Percentiles rank a stretch among this genome's conserved stretches.
Conservation (phyloP, 2,888 invertebrate genomes). For the Unio delphinus region DNA sequence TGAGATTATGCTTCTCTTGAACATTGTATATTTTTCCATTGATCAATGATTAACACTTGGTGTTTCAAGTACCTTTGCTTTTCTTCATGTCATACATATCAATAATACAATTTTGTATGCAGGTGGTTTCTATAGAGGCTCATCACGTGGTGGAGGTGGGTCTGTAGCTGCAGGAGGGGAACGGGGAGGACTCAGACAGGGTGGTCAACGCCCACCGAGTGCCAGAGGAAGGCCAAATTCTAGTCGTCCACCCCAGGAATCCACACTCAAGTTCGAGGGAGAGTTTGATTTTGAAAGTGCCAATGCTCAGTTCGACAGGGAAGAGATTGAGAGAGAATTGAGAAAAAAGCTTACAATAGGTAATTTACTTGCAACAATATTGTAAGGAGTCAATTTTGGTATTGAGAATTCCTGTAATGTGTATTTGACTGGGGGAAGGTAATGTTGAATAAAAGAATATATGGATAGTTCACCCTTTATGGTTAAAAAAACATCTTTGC, state of each 20-base stretch:
- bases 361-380: slow-evolving; percentile 17
- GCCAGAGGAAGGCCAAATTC: slow-evolving; percentile 36
- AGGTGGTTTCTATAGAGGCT: slow-evolving; percentile 6
- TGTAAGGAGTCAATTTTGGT: background rate
- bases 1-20: too few species aligned
- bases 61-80: too few species aligned
- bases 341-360: slow-evolving; percentile 72
- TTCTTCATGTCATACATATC: too few species aligned
- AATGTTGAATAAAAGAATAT: too few species aligned
- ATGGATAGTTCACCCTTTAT: too few species aligned
- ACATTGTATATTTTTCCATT: too few species aligned
- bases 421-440: too few species aligned
- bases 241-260: slow-evolving; percentile 44
- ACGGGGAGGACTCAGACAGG: too few species aligned
- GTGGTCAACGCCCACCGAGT: slow-evolving; percentile 13
- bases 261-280: slow-evolving; percentile 88
- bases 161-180: slow-evolving; percentile 4
- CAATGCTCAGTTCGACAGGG: slow-evolving; percentile 91
- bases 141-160: slow-evolving; percentile 9
- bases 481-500: too few species aligned
- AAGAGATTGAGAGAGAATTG: slow-evolving; percentile 85
- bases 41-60: too few species aligned
- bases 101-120: too few species aligned
- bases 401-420: too few species aligned
- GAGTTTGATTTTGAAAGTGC: slow-evolving; percentile 99